These are phyloP conservation scores for Cynopterus sphinx DNA, from an alignment of 2,797 vertebrate genomes.

Conservation along the genomic window DNA sequence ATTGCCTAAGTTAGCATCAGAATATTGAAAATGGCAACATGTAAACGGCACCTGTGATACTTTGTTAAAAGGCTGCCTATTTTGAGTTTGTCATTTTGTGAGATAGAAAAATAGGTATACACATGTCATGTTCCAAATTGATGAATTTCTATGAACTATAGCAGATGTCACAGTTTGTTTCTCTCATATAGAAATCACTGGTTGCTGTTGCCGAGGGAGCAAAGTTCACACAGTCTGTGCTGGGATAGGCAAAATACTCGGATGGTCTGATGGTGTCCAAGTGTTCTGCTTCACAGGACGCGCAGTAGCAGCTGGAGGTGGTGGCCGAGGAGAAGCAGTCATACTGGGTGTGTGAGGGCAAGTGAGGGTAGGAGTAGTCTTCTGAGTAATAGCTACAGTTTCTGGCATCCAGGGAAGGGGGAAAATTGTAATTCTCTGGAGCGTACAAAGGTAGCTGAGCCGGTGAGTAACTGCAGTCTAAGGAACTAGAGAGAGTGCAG, in stretches of 20 bases:
- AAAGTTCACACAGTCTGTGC: slow-evolving; percentile 87
- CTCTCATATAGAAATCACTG: slow-evolving; percentile 88
- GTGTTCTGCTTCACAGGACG: slow-evolving; percentile 80
- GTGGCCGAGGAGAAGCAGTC: slow-evolving; percentile 10
- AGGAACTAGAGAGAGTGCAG: slow-evolving; percentile 86
- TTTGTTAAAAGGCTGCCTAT: neutral
- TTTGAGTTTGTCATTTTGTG: neutral
- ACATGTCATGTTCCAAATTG: neutral
- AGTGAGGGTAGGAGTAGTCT: slow-evolving; percentile 79
- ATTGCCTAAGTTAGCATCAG: neutral
- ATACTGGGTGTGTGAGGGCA: slow-evolving; percentile 81
- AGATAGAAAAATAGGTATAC: neutral
- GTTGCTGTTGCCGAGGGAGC: slow-evolving; percentile 73
- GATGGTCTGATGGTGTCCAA: slow-evolving; percentile 79
- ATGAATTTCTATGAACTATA: slow-evolving; percentile 87
- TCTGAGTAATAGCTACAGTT: slow-evolving; percentile 81
- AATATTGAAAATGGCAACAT: neutral
- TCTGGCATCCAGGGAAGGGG: slow-evolving; percentile 87
- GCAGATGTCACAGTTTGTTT: slow-evolving; percentile 90
- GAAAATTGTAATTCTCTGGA: slow-evolving; percentile 87
- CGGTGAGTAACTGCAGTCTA: slow-evolving; percentile 89
- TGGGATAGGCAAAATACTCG: slow-evolving; percentile 83
- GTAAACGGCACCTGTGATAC: neutral
- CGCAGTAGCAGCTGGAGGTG: slow-evolving; percentile 85
- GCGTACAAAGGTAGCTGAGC: slow-evolving; percentile 89